A percentile compares a stretch with the other conserved stretches of the same genome.
These are phyloP conservation scores for Poecile atricapillus DNA, from an alignment of 2,113 vertebrate genomes.

Conservation along the genomic window DNA sequence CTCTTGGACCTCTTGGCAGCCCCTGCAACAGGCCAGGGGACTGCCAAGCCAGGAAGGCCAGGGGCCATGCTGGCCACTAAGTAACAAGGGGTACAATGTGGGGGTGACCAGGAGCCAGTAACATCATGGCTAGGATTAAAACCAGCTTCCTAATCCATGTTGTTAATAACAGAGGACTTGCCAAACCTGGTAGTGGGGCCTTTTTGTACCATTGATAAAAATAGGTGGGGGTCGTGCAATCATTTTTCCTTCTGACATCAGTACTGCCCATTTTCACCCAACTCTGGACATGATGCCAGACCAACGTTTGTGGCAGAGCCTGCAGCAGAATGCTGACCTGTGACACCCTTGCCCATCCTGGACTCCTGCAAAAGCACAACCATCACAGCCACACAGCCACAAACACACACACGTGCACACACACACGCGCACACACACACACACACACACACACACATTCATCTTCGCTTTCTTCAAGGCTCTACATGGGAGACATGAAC, in stretches of 20 bases:
- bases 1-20: background rate
- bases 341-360: background rate
- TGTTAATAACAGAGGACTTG: background rate
- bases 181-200: background rate
- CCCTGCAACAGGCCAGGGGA: background rate
- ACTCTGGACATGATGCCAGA: background rate
- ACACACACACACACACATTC: background rate
- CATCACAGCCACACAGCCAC: background rate
- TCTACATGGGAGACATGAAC: background rate
- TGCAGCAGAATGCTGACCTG: background rate
- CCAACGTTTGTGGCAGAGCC: fast-evolving
- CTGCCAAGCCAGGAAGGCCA: background rate
- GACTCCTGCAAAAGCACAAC: background rate
- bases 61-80: background rate
- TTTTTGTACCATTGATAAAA: background rate
- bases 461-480: fast-evolving
- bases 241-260: background rate
- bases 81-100: background rate
- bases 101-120: background rate
- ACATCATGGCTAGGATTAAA: background rate
- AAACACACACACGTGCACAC: fast-evolving
- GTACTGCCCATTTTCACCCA: background rate
- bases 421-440: background rate
- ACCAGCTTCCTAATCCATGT: background rate
- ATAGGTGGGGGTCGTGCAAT: background rate